Conservation (phyloP, 2,888 invertebrate genomes). For the Stenurella melanura region DNA sequence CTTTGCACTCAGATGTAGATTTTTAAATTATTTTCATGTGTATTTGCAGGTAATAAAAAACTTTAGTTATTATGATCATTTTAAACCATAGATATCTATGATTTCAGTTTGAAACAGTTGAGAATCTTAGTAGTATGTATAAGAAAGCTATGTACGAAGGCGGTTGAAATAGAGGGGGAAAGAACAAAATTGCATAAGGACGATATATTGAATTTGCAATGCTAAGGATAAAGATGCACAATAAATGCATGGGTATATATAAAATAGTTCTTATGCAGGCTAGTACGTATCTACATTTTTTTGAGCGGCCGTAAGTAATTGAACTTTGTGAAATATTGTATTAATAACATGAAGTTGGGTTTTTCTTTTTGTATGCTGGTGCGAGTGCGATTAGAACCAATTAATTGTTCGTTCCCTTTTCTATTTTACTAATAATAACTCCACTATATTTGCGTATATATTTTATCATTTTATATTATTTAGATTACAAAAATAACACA, state of each 20-base stretch:
- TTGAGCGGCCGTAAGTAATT: constrained; percentile 57
- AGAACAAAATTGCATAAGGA: constrained; percentile 59
- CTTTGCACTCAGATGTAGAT: constrained; percentile 13
- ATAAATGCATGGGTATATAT: constrained; percentile 58
- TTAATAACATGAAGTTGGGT: constrained; percentile 51
- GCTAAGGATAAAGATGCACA: constrained; percentile 57
- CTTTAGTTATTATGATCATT: constrained; percentile 61
- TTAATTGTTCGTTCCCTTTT: background rate
- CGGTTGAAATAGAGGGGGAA: constrained; percentile 60
- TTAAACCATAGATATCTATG: constrained; percentile 68
- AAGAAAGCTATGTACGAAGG: constrained; percentile 68
- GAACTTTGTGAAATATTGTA: constrained; percentile 61
- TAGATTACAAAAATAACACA: background rate
- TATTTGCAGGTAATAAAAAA: constrained; percentile 30
- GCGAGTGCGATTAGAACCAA: constrained; percentile 22
- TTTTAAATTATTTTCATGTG: constrained; percentile 34
- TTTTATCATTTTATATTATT: background rate
- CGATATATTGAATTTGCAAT: constrained; percentile 55
- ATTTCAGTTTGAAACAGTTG: constrained; percentile 71
- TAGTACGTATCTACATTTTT: constrained; percentile 60
- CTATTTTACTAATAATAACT: background rate
- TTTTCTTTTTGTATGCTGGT: constrained; percentile 30
- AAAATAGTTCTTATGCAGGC: constrained; percentile 59
- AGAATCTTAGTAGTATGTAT: constrained; percentile 69
- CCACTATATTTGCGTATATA: background rate